Conservation (phyloP, 2,888 invertebrate genomes). For the Yponomeuta sedellus region DNA sequence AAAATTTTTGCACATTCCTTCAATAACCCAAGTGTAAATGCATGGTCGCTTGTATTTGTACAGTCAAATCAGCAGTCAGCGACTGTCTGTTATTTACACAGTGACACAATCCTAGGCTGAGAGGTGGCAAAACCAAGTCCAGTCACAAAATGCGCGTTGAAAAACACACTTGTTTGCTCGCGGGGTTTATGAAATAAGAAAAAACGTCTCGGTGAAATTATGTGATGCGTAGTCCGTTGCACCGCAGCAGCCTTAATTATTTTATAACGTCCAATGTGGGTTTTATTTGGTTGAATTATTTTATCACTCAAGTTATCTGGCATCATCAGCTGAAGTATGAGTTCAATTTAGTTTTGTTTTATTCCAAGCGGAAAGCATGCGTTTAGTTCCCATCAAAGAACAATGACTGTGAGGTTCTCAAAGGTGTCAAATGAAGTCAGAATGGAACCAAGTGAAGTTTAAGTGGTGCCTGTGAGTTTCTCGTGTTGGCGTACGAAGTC, state of each 20-base stretch:
- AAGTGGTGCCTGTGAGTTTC: background rate
- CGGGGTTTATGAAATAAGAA: background rate
- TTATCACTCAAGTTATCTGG: background rate
- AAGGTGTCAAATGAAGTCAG: background rate
- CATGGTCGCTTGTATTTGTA: background rate
- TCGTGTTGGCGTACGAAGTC: background rate
- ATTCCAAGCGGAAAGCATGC: background rate
- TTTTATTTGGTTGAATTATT: background rate
- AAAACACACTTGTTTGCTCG: background rate
- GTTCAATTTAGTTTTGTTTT: too few species aligned
- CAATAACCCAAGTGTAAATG: background rate
- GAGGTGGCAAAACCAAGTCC: background rate
- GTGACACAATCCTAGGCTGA: background rate
- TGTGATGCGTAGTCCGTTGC: background rate
- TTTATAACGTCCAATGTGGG: background rate
- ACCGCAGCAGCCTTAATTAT: slow-evolving; percentile 31
- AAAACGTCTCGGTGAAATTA: background rate
- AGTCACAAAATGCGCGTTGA: background rate
- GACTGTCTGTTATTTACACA: background rate
- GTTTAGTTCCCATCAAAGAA: background rate
- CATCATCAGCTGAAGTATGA: slow-evolving; percentile 9
- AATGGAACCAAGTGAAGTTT: background rate
- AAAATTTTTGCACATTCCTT: too few species aligned
- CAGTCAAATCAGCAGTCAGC: background rate
- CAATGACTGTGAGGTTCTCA: background rate